phyloP scores from a whole-genome alignment of 64 coral and sea anemone species.

The Astreopora myriophthalma region DNA sequence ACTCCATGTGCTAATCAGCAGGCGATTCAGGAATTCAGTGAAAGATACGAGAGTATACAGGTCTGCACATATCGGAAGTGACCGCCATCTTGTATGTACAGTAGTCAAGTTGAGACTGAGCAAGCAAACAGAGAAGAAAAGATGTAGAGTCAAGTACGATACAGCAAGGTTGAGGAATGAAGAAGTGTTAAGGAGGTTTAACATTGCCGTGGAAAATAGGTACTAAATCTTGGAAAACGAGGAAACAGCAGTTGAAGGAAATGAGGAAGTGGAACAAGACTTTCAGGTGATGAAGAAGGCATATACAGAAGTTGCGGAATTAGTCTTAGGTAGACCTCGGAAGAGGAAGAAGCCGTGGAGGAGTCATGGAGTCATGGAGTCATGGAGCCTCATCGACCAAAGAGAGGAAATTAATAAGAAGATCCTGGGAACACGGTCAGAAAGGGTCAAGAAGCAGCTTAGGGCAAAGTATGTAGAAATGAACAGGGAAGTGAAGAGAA shows the following conservation, averaged over 20 bases:
- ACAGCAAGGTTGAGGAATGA: background rate
- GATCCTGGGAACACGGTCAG: constrained; percentile 32
- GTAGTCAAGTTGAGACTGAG: background rate
- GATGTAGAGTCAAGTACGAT: constrained; percentile 6
- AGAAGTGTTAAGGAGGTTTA: constrained; percentile 1
- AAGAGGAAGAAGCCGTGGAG: constrained; percentile 60
- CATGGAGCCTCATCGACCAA: background rate
- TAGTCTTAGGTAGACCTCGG: background rate
- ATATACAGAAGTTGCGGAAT: constrained; percentile 31
- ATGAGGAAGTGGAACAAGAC: constrained; percentile 30
- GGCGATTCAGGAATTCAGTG: constrained; percentile 3
- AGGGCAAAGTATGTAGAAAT: constrained; percentile 31
- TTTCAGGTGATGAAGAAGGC: constrained; percentile 51
- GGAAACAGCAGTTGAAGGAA: background rate
- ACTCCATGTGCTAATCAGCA: constrained; percentile 11
- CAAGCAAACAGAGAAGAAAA: background rate
- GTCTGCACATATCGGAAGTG: background rate
- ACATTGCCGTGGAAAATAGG: background rate
- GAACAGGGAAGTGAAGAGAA: constrained; percentile 56
- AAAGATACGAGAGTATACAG: constrained; percentile 17
- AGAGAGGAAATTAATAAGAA: constrained; percentile 25
- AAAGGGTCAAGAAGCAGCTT: constrained; percentile 35
- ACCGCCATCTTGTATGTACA: constrained; percentile 29
- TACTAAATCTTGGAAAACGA: constrained; percentile 25
- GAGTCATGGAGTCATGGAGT: background rate